phyloP scores from a whole-genome alignment of 1,140 invertebrate species.

The Andricus grossulariae region DNA sequence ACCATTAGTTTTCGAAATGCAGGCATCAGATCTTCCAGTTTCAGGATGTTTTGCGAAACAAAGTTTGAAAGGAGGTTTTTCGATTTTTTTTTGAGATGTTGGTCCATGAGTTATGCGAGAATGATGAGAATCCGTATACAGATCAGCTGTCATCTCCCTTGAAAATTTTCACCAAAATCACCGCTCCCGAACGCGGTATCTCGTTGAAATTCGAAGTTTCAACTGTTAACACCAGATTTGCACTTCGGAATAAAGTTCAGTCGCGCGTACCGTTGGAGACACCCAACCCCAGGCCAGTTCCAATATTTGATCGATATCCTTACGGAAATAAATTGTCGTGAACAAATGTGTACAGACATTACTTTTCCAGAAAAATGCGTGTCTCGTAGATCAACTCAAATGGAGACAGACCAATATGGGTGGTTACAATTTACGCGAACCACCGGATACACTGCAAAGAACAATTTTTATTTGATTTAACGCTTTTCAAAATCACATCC shows the following conservation, averaged over 20 bases:
- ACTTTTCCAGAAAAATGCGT: constrained; percentile 17
- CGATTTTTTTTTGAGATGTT: constrained; percentile 40
- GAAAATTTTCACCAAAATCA: constrained; percentile 1
- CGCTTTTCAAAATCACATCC: constrained; percentile 5
- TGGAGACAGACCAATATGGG: constrained; percentile 24
- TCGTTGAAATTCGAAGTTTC: not conserved
- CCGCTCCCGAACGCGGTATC: not conserved
- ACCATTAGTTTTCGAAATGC: constrained; percentile 58
- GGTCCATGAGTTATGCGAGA: constrained; percentile 39
- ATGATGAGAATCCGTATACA: constrained; percentile 37
- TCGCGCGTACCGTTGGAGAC: not conserved
- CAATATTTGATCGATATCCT: constrained; percentile 65
- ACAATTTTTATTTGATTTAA: constrained; percentile 31
- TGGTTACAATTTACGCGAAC: constrained; percentile 20
- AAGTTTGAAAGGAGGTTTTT: constrained; percentile 64
- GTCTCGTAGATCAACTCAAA: constrained; percentile 15
- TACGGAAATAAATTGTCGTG: constrained; percentile 46
- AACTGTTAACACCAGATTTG: constrained; percentile 40
- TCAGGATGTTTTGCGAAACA: constrained; percentile 65
- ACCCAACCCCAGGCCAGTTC: constrained; percentile 19
- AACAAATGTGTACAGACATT: constrained; percentile 12
- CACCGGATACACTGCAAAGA: not conserved
- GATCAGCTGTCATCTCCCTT: constrained; percentile 43
- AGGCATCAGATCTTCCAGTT: constrained; percentile 60
- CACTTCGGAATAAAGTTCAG: constrained; percentile 26